phyloP scores from a whole-genome alignment of 2,888 invertebrate species.

The Calliphora vomitoria region DNA sequence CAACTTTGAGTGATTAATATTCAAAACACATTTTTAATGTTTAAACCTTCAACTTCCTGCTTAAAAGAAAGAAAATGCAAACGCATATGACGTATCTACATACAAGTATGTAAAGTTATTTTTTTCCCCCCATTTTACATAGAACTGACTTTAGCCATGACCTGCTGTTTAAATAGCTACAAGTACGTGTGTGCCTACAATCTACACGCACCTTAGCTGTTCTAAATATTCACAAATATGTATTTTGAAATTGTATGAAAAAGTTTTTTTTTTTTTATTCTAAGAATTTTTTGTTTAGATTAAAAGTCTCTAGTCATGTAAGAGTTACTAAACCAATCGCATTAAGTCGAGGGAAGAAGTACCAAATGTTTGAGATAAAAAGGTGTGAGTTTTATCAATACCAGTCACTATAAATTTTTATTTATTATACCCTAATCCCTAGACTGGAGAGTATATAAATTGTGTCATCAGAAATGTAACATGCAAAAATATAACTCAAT shows the following conservation, averaged over 20 bases:
- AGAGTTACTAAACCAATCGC: too few relatives aligned
- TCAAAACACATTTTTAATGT: constrained; percentile 23
- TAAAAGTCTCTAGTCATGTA: constrained; percentile 4
- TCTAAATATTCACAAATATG: constrained; percentile 33
- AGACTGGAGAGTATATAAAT: background rate
- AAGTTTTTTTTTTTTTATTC: background rate
- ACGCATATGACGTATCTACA: background rate
- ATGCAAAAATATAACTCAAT: background rate
- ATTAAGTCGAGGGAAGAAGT: constrained; percentile 6
- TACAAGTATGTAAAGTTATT: background rate
- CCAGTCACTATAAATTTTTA: constrained; percentile 23
- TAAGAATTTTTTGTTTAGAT: background rate
- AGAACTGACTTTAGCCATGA: constrained; percentile 40
- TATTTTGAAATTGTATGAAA: background rate
- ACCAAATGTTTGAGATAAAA: constrained; percentile 20
- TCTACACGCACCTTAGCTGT: constrained; percentile 4
- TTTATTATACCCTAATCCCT: background rate
- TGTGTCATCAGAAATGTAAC: background rate
- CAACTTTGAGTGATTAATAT: constrained; percentile 39
- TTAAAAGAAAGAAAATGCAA: constrained; percentile 11
- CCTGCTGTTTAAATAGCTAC: constrained; percentile 24
- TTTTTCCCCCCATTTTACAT: constrained; percentile 1
- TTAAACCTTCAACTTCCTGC: constrained; percentile 55
- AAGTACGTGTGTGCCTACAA: constrained; percentile 2
- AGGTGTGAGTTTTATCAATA: constrained; percentile 46